Evolutionary conservation across 2,888 invertebrate species (phyloP).

Genomic region (Megalurothrips usitatus): DNA sequence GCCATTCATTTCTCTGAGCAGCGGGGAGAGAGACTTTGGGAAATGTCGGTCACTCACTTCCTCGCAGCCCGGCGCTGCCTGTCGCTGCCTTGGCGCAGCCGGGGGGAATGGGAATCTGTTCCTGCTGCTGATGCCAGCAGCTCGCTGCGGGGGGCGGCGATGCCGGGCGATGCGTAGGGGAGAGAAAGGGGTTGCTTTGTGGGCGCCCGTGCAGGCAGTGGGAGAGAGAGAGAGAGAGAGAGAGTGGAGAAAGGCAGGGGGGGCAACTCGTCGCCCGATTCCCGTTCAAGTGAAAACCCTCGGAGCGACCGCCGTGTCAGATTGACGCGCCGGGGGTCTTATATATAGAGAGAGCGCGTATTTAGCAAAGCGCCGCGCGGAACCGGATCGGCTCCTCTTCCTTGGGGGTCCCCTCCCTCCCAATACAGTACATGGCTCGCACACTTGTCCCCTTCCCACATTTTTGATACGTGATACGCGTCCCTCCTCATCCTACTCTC

Average conservation of each 20-base stretch:
- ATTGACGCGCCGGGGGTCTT: not conserved
- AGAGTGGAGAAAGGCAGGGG: too few species aligned
- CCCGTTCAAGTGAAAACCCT: not conserved
- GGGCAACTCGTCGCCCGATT: not conserved
- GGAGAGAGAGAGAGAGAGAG: too few species aligned
- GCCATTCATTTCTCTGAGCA: not conserved
- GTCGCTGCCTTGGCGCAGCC: not conserved
- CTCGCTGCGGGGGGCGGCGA: too few species aligned
- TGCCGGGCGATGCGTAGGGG: too few species aligned
- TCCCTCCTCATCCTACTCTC: not conserved
- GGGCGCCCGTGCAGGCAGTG: too few species aligned
- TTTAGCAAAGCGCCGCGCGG: too few species aligned
- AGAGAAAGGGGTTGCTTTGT: too few species aligned
- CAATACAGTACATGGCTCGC: too few species aligned
- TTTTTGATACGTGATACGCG: slow-evolving; percentile 22
- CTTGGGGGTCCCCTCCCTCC: not conserved
- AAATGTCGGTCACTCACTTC: slow-evolving; percentile 15
- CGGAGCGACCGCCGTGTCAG: not conserved
- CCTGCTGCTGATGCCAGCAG: not conserved
- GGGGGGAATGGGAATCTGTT: not conserved
- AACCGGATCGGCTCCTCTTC: not conserved
- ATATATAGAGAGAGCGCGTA: too few species aligned
- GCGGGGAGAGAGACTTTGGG: not conserved
- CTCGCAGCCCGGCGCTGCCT: too few species aligned
- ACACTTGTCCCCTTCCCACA: slow-evolving; percentile 19